These are phyloP conservation scores for Diadumene lineata DNA, from an alignment of 92 coral and sea anemone genomes.

Conservation along the genomic window DNA sequence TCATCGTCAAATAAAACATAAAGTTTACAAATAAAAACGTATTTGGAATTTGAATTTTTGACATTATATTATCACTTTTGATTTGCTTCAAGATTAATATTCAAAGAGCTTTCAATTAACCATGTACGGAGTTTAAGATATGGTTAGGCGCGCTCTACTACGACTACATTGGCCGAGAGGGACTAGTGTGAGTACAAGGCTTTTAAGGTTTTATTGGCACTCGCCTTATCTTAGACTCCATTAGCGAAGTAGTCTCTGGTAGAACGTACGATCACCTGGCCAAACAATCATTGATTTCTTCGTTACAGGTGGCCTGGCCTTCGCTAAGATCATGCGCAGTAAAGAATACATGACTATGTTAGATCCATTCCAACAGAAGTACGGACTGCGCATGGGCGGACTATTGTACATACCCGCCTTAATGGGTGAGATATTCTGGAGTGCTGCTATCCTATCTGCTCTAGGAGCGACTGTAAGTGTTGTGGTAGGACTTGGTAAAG, in stretches of 20 bases:
- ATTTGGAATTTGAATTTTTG: no score
- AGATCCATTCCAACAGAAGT: conserved; percentile 88
- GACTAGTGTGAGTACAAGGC: no score
- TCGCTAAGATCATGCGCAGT: conserved; percentile 94
- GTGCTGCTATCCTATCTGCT: conserved; percentile 85
- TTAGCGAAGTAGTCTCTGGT: no score
- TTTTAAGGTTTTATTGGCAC: neutral
- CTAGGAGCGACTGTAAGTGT: conserved; percentile 95
- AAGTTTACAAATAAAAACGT: no score
- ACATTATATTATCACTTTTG: no score
- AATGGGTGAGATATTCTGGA: conserved; percentile 93
- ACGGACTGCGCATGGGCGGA: conserved; percentile 89
- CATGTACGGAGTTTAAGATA: neutral
- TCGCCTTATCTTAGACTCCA: neutral
- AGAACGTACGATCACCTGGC: no score
- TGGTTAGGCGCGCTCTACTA: neutral
- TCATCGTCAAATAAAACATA: no score
- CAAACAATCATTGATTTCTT: no score
- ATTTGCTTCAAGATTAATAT: no score
- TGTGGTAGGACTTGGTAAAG: conserved; percentile 58
- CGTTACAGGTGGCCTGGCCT: conserved; percentile 71
- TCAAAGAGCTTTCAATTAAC: neutral
- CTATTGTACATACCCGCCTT: conserved; percentile 90
- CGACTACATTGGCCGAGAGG: neutral
- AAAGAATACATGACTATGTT: conserved; percentile 84